These are phyloP conservation scores for Lithobates sylvaticus DNA, from an alignment of 2,797 vertebrate species.

Conservation along the genomic window DNA sequence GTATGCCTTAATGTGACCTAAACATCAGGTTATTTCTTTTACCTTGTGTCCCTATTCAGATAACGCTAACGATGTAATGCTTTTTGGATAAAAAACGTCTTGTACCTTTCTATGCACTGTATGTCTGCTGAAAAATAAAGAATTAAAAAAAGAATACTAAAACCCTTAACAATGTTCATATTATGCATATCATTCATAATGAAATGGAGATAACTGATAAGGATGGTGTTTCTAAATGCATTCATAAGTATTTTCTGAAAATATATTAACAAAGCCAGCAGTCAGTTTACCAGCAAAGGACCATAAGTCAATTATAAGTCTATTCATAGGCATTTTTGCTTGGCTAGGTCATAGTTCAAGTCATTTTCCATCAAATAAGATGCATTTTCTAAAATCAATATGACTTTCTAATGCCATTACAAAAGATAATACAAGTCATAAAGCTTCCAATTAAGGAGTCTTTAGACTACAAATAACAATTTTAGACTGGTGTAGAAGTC, in stretches of 20 bases:
- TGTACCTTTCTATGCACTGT: no score
- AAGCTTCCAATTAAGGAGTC: slow-evolving; percentile 46
- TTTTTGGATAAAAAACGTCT: no score
- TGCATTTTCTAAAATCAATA: slow-evolving; percentile 55
- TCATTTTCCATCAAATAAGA: slow-evolving; percentile 53
- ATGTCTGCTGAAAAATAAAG: no score
- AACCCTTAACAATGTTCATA: no score
- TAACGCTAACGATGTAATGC: no score
- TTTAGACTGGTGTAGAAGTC: slow-evolving; percentile 9
- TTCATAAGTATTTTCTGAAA: slow-evolving; percentile 37
- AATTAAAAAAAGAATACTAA: no score
- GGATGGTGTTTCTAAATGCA: neutral
- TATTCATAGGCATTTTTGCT: slow-evolving; percentile 51
- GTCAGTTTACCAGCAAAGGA: slow-evolving; percentile 45
- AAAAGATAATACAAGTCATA: slow-evolving; percentile 50
- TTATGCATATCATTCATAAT: neutral
- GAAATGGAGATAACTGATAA: neutral
- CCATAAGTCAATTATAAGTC: slow-evolving; percentile 46
- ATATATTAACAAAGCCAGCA: slow-evolving; percentile 22
- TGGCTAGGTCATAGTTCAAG: slow-evolving; percentile 50
- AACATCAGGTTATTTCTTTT: no score
- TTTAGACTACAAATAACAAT: slow-evolving; percentile 26
- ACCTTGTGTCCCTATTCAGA: no score
- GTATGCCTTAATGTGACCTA: no score
- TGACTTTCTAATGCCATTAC: slow-evolving; percentile 49